Conservation (phyloP, 1,140 invertebrate species). For the Anastatus disparis region DNA sequence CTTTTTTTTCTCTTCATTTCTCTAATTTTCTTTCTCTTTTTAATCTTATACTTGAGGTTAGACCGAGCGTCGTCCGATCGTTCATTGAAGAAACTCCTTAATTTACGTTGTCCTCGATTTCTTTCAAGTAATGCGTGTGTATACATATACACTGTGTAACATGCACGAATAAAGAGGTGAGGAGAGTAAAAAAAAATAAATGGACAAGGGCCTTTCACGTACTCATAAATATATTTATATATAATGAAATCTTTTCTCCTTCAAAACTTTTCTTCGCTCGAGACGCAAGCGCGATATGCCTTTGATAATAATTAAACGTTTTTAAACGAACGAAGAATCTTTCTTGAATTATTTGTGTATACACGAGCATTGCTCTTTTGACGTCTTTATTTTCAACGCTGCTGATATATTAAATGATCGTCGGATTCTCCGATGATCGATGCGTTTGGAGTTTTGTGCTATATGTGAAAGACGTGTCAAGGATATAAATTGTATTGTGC, state of each 20-base stretch:
- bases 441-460: too few species aligned
- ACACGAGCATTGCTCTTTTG: too few species aligned
- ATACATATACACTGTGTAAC: not conserved
- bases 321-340: too few species aligned
- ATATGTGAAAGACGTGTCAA: too few species aligned
- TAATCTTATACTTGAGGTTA: too few species aligned
- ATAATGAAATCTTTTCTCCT: not conserved
- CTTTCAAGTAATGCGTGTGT: not conserved
- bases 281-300: too few species aligned
- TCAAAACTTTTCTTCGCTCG: not conserved
- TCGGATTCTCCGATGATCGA: too few species aligned
- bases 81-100: conserved; percentile 36
- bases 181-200: not conserved
- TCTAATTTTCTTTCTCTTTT: conserved; percentile 17
- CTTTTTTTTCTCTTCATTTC: not conserved
- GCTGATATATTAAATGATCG: too few species aligned
- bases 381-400: too few species aligned
- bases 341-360: too few species aligned
- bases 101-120: conserved; percentile 35
- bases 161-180: not conserved
- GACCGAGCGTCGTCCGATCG: conserved; percentile 3
- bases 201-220: conserved; percentile 28
- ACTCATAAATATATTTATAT: not conserved
- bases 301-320: too few species aligned
- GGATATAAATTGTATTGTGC: too few species aligned